phyloP scores from a whole-genome alignment of 1,140 invertebrate species.

The Yoshiicerus persimilis region DNA sequence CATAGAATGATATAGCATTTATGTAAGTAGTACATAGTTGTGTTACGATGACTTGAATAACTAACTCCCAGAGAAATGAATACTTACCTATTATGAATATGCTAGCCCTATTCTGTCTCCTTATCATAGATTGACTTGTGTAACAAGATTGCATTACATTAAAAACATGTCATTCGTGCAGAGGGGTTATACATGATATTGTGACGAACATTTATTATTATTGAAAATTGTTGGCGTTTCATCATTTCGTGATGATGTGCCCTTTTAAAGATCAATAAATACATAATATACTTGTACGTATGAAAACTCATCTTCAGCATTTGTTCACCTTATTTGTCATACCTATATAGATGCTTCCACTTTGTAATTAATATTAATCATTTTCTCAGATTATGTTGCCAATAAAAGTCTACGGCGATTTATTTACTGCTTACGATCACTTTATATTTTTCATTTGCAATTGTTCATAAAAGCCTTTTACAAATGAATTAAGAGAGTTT shows the following conservation, averaged over 20 bases:
- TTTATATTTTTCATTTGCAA: too few relatives aligned
- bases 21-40: neutral
- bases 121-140: neutral
- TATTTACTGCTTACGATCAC: too few relatives aligned
- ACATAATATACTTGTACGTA: neutral
- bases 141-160: neutral
- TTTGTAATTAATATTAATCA: too few relatives aligned
- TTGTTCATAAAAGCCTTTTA: too few relatives aligned
- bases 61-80: neutral
- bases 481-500: too few relatives aligned
- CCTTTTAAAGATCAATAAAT: conserved; percentile 15
- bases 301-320: neutral
- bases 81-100: neutral
- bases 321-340: neutral
- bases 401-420: too few relatives aligned
- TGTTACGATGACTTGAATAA: neutral
- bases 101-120: neutral
- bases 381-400: too few relatives aligned
- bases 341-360: neutral
- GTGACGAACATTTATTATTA: neutral
- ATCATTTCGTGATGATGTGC: neutral
- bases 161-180: neutral
- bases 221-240: neutral
- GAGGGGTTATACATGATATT: neutral
- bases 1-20: neutral